Percentiles rank a stretch among this genome's conserved stretches.
phyloP scores from a whole-genome alignment of 2,888 invertebrate genomes.

The Conchocele bisecta region DNA sequence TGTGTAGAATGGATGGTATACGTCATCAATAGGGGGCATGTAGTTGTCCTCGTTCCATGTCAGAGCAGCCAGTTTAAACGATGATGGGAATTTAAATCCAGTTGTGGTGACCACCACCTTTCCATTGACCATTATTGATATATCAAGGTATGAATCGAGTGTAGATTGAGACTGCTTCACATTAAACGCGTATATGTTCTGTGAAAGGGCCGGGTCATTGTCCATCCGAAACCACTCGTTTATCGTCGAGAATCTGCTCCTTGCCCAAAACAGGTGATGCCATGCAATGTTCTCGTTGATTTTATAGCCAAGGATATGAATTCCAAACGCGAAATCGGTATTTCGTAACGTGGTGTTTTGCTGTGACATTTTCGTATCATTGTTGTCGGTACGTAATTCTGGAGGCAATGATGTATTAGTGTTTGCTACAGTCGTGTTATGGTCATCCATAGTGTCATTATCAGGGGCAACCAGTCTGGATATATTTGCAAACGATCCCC shows the following conservation, averaged over 20 bases:
- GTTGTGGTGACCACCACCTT: conserved; percentile 32
- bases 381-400: too few species aligned
- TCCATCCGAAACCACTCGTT: conserved; percentile 41
- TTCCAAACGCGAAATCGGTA: conserved; percentile 45
- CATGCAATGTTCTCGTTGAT: conserved; percentile 23
- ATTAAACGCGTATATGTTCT: conserved; percentile 28
- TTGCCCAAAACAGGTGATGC: conserved; percentile 48
- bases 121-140: conserved; percentile 29
- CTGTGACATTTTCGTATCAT: too few species aligned
- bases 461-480: conserved; percentile 2
- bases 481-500: conserved; percentile 20
- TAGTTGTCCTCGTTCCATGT: conserved; percentile 60
- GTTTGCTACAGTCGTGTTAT: too few species aligned
- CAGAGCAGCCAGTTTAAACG: conserved; percentile 24
- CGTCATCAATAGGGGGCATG: conserved; percentile 53
- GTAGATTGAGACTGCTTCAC: conserved; percentile 20
- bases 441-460: neutral
- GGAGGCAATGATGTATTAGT: too few species aligned
- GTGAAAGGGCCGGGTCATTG: conserved; percentile 19
- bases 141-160: conserved; percentile 25
- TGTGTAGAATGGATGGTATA: conserved; percentile 57
- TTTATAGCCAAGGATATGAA: conserved; percentile 51
- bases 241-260: conserved; percentile 26
- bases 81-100: conserved; percentile 30
- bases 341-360: too few species aligned